Conservation (phyloP, 2,888 invertebrate genomes). For the Coleophora deauratella region DNA sequence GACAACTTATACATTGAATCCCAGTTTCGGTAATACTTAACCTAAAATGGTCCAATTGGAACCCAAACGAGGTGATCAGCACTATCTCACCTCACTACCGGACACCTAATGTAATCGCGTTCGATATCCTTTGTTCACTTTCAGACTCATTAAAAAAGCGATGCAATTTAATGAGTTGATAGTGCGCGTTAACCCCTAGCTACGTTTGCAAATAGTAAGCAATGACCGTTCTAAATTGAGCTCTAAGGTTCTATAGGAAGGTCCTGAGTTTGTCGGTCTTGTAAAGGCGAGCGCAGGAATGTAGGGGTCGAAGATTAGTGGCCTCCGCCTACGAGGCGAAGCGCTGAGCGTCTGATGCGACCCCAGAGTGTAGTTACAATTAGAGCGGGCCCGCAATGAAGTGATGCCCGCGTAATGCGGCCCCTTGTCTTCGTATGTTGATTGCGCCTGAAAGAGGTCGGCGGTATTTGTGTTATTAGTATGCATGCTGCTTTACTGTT, state of each 20-base stretch:
- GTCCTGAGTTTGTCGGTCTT: conserved; percentile 17
- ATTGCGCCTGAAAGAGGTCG: conserved; percentile 59
- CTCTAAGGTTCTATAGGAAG: conserved; percentile 22
- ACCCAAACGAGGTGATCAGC: neutral
- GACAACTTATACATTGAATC: no score
- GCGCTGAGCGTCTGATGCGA: conserved; percentile 71
- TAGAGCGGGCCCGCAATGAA: conserved; percentile 73
- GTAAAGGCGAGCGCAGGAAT: conserved; percentile 51
- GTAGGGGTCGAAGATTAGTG: conserved; percentile 74
- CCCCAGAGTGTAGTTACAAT: conserved; percentile 75
- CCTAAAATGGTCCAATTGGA: neutral
- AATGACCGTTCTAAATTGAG: conserved; percentile 21
- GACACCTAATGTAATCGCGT: conserved; percentile 71
- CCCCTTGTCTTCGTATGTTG: conserved; percentile 71
- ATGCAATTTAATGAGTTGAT: conserved; percentile 75
- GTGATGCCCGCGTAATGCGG: conserved; percentile 69
- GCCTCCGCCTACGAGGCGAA: conserved; percentile 69
- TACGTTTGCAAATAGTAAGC: conserved; percentile 61
- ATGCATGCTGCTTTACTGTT: conserved; percentile 5
- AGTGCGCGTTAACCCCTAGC: conserved; percentile 73
- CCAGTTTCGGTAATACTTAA: no score
- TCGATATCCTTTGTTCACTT: conserved; percentile 74
- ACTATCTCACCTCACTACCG: conserved; percentile 59
- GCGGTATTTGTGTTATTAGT: conserved; percentile 19
- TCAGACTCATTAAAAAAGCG: conserved; percentile 75